Percentiles rank a stretch among this genome's conserved stretches.
These are phyloP conservation scores for Halichoeres trimaculatus DNA, from an alignment of 2,113 vertebrate species.

Conservation along the genomic window DNA sequence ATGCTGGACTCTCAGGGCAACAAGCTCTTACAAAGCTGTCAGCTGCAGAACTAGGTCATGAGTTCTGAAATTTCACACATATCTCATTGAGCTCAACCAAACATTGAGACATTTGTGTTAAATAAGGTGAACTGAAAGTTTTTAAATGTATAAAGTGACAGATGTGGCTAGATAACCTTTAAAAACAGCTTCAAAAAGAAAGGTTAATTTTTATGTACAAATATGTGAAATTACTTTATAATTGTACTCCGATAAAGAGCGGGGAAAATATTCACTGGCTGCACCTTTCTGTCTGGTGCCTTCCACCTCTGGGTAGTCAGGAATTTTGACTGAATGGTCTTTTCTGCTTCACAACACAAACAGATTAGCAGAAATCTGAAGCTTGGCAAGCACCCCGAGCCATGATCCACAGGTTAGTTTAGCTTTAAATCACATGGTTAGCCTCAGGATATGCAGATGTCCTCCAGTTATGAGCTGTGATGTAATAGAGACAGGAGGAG, in stretches of 20 bases:
- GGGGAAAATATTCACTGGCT: too few relatives aligned
- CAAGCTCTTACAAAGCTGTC: neutral
- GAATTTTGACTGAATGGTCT: neutral
- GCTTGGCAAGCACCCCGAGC: neutral
- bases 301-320: neutral
- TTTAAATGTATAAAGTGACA: too few relatives aligned
- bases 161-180: too few relatives aligned
- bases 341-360: neutral
- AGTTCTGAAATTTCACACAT: neutral
- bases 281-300: too few relatives aligned
- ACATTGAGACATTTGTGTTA: too few relatives aligned
- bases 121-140: too few relatives aligned
- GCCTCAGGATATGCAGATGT: slow-evolving; percentile 12
- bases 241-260: too few relatives aligned
- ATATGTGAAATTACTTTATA: too few relatives aligned
- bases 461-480: neutral
- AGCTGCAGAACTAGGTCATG: neutral
- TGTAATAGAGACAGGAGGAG: slow-evolving; percentile 28
- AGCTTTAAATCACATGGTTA: slow-evolving; percentile 15
- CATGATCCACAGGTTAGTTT: neutral
- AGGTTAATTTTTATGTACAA: too few relatives aligned
- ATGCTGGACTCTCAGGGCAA: neutral
- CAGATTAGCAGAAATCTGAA: neutral
- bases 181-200: too few relatives aligned
- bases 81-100: neutral